Conservation (phyloP, 2,113 vertebrate species). For the Trematocara stigmaticum region DNA sequence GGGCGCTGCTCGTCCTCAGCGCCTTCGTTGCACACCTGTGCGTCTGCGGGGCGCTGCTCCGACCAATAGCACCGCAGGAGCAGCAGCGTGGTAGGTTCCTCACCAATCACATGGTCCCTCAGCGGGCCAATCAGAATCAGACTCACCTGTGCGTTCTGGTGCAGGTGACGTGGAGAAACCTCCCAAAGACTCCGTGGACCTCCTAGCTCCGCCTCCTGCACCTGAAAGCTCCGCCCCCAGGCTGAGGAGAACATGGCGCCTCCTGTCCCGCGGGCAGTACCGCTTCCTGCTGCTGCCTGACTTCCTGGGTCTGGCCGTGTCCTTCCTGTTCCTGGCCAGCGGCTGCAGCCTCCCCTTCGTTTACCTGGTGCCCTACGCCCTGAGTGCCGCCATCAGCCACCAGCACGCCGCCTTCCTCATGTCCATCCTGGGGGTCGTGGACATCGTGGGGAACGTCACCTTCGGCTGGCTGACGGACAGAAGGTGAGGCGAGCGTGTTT, state of each 20-base stretch:
- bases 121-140: background rate
- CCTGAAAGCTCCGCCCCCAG: background rate
- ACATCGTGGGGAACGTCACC: conserved; percentile 90
- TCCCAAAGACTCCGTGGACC: background rate
- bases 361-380: conserved; percentile 89
- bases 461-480: conserved; percentile 94
- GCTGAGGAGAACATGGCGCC: background rate
- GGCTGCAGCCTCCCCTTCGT: conserved; percentile 95
- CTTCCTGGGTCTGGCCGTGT: conserved; percentile 81
- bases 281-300: conserved; percentile 82
- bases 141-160: background rate
- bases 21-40: conserved; percentile 91
- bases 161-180: conserved; percentile 6
- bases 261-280: conserved; percentile 74
- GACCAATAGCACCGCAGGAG: conserved; percentile 74
- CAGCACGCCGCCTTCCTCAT: conserved; percentile 91
- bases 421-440: conserved; percentile 88
- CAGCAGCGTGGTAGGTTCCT: background rate
- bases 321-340: conserved; percentile 87
- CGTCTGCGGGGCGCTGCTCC: conserved; percentile 89
- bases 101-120: background rate
- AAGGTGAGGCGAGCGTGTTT: conserved; percentile 19
- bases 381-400: conserved; percentile 80
- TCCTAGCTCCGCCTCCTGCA: background rate
- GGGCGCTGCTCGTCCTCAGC: conserved; percentile 88